Evolutionary conservation across 2,113 vertebrate species (phyloP).

Genomic region (Rallus limicola): DNA sequence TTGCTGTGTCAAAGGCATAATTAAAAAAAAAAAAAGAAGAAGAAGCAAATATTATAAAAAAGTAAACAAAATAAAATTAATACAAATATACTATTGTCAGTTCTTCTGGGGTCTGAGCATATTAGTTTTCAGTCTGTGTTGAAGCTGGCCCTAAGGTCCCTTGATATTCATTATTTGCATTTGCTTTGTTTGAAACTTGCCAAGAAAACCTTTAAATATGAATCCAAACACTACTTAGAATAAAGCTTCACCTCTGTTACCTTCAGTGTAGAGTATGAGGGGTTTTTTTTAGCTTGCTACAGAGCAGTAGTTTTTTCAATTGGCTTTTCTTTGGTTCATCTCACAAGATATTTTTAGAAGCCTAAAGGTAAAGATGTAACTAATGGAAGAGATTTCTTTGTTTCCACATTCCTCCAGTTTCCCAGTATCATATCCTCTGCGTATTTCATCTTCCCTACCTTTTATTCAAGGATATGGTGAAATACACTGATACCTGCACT

Average conservation of each 20-base stretch:
- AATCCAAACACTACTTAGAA: not conserved
- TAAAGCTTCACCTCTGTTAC: not conserved
- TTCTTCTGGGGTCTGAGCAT: not conserved
- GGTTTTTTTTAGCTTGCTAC: not conserved
- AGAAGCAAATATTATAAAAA: not conserved
- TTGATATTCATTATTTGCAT: not conserved
- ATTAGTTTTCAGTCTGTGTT: not conserved
- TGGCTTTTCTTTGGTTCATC: not conserved
- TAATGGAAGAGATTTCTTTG: rapidly evolving
- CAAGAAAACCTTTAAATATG: not conserved
- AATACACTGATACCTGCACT: not conserved
- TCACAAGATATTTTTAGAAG: not conserved
- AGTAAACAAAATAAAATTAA: not conserved
- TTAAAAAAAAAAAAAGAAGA: not conserved
- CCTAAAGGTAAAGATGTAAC: not conserved
- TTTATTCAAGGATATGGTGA: not conserved
- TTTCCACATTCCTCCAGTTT: not conserved
- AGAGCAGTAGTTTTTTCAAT: not conserved
- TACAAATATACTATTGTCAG: not conserved
- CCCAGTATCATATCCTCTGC: not conserved
- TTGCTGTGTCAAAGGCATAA: not conserved
- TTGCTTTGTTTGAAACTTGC: not conserved
- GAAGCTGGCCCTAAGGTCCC: not conserved
- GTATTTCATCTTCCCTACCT: not conserved
- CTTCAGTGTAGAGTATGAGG: not conserved